Percentiles rank a stretch among this genome's conserved stretches.
These are phyloP conservation scores for Drosophila orosa DNA, from an alignment of 1,140 invertebrate genomes.

Conservation along the genomic window DNA sequence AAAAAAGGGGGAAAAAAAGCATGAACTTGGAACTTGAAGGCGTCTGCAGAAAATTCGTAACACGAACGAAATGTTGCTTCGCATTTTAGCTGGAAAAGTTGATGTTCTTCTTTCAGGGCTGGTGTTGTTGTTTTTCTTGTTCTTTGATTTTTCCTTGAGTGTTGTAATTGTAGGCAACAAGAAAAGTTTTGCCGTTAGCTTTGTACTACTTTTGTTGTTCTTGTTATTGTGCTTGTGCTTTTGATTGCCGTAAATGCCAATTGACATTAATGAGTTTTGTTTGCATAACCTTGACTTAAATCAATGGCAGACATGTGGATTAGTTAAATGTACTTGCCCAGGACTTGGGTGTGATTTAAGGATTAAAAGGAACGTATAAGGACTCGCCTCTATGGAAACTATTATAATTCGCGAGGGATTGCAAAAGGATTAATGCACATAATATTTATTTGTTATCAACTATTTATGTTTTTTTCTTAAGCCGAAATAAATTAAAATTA, in stretches of 20 bases:
- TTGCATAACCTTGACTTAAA: constrained; percentile 55
- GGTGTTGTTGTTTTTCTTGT: constrained; percentile 10
- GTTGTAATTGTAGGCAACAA: constrained; percentile 63
- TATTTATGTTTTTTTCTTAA: neutral
- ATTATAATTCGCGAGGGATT: neutral
- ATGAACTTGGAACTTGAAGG: constrained; percentile 69
- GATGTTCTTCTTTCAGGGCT: constrained; percentile 6
- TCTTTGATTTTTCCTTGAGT: constrained; percentile 48
- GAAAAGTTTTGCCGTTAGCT: constrained; percentile 52
- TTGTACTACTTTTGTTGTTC: constrained; percentile 28
- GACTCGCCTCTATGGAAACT: neutral
- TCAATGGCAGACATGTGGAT: constrained; percentile 36
- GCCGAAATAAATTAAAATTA: too few species aligned
- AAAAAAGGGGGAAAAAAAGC: constrained; percentile 13
- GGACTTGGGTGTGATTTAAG: neutral
- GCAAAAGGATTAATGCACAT: neutral
- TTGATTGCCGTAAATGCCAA: constrained; percentile 66
- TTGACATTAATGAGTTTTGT: constrained; percentile 67
- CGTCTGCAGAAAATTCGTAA: constrained; percentile 50
- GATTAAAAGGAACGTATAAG: neutral
- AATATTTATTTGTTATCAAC: neutral
- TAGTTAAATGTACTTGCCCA: constrained; percentile 1
- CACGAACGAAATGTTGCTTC: constrained; percentile 26
- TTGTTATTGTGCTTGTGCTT: constrained; percentile 38
- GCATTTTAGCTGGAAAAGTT: constrained; percentile 28